Evolutionary conservation across 1,140 invertebrate genomes (phyloP).

Genomic region (Drosophila ohnishii): DNA sequence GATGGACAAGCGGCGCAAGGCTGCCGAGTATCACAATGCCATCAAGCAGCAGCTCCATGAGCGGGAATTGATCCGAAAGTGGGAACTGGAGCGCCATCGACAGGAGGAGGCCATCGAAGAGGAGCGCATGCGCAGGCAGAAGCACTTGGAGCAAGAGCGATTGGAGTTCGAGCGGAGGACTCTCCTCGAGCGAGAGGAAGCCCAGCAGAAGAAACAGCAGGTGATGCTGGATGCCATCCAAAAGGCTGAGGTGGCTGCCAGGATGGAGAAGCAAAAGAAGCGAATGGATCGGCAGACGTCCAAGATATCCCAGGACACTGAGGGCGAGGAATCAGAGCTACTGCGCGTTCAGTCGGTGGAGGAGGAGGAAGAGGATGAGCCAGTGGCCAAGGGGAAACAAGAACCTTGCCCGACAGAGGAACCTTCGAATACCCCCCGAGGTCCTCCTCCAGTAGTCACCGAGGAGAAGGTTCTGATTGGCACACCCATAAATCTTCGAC

Average conservation of each 20-base stretch:
- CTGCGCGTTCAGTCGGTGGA: conserved; percentile 10
- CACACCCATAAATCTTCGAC: conserved; percentile 77
- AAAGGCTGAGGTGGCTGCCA: conserved; percentile 84
- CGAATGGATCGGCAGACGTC: conserved; percentile 54
- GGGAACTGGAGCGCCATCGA: conserved; percentile 85
- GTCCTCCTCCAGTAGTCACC: conserved; percentile 23
- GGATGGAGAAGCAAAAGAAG: conserved; percentile 83
- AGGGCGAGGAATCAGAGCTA: background rate
- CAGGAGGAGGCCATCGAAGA: conserved; percentile 86
- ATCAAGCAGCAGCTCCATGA: conserved; percentile 88
- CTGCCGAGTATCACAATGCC: conserved; percentile 87
- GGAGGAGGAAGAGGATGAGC: conserved; percentile 1
- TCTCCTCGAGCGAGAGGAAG: conserved; percentile 84
- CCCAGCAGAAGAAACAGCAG: conserved; percentile 84
- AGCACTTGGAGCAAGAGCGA: conserved; percentile 85
- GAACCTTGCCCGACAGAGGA: conserved; percentile 1
- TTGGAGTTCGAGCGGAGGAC: conserved; percentile 84
- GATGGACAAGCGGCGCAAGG: conserved; percentile 86
- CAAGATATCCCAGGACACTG: conserved; percentile 16
- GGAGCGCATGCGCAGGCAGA: conserved; percentile 85
- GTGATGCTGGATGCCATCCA: conserved; percentile 84
- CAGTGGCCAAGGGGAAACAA: background rate
- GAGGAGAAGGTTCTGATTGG: conserved; percentile 81
- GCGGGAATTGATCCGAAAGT: conserved; percentile 85
- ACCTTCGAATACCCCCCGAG: conserved; percentile 30